phyloP scores from a whole-genome alignment of 2,888 invertebrate species.

The Hyppa rectilinea region DNA sequence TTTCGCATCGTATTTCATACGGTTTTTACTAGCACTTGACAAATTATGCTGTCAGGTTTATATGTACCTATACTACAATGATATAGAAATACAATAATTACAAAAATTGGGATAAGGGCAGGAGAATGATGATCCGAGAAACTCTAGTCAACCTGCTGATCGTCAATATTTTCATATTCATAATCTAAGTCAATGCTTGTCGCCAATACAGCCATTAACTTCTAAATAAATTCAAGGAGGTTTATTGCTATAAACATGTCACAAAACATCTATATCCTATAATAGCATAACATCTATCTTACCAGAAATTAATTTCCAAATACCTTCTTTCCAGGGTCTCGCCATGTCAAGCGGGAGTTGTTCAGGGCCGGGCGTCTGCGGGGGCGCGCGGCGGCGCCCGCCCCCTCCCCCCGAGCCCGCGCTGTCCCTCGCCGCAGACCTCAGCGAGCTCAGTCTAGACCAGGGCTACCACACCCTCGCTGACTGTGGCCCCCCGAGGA shows the following conservation, averaged over 20 bases:
- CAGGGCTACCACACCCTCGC: slow-evolving; percentile 96
- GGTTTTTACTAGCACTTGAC: neutral
- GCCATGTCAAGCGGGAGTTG: slow-evolving; percentile 86
- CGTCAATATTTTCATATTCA: no score
- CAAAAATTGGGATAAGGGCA: no score
- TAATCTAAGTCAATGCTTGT: no score
- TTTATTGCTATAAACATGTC: no score
- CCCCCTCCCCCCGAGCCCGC: slow-evolving; percentile 88
- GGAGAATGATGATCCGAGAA: no score
- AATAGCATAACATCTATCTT: no score
- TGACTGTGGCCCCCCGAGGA: slow-evolving; percentile 91
- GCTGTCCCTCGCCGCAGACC: slow-evolving; percentile 85
- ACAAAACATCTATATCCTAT: no score
- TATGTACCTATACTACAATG: no score
- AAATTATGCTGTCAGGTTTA: neutral
- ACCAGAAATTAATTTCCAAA: neutral
- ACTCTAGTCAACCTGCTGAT: no score
- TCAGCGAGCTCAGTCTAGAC: slow-evolving; percentile 92
- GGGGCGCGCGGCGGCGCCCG: slow-evolving; percentile 84
- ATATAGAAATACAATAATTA: no score
- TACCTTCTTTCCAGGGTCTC: slow-evolving; percentile 74
- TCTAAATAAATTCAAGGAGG: no score
- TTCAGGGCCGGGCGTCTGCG: slow-evolving; percentile 84
- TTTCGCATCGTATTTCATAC: neutral
- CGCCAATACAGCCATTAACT: no score